Evolutionary conservation across 2,113 vertebrate genomes (phyloP), one percentile per base, ranked within the genome.

Genomic region (Thunnus maccoyii): DNA sequence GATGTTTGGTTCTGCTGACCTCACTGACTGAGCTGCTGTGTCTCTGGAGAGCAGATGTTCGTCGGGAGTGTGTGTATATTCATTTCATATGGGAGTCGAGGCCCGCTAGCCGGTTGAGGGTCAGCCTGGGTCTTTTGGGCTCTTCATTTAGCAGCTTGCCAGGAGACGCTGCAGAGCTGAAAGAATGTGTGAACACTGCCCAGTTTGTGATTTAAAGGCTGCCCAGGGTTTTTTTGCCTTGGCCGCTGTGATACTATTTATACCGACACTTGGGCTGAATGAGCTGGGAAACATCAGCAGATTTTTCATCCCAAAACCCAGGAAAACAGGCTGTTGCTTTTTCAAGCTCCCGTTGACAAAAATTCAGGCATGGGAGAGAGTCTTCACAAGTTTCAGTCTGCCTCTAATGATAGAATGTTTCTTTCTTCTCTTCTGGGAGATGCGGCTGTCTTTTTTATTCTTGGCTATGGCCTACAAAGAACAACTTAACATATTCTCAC

Each of bases 161-260:
- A 88, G 88, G 90, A 93, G 89, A 92, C 74, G 81, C 78, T 91
- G 83, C 78, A 64, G 68, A 79, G 86, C 80, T 86, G 66, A 81
- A 91, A 93, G 86, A 93, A 93, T 93, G 91, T 92, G 87, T 91
- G 87, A 93, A 89, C 87, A 71, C 88, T 85, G 80, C 85, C 87
- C 82, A 84, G 83, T 86, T 89, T 83, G 83, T 89, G 89, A 90
- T 93, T 91, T 89, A 90, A 88, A 92, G 80, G 76, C 86, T 86
- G 70, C 71, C 86, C 80, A 30, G 68, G 76, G 82, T 86, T 89
- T 87, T 70, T 48, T 87, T 68, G 76, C 87, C 77, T 76, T 57
- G 14, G 72, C 78, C 62, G 67, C 86, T 80, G 80, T 63, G 44
- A 81, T 70, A 80, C 88, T 90, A 91, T 94, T 93, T 93, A 91